Conservation (phyloP, 2,113 vertebrate genomes). For the Salvelinus fontinalis region DNA sequence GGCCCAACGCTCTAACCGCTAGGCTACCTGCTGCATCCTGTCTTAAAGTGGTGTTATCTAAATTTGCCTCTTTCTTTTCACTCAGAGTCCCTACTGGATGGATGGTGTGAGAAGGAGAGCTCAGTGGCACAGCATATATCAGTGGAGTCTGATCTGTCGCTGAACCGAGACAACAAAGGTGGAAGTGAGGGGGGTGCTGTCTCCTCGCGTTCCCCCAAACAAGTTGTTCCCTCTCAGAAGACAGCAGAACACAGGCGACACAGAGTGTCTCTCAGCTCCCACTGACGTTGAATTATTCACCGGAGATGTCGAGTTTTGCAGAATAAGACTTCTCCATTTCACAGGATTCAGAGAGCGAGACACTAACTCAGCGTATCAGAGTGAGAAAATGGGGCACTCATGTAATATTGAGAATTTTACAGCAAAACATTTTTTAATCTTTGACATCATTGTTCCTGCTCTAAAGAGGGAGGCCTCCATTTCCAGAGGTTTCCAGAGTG, state of each 20-base stretch:
- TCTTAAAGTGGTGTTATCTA: neutral
- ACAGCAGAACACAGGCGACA: slow-evolving; percentile 64
- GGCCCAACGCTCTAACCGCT: too few relatives aligned
- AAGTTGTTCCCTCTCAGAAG: slow-evolving; percentile 70
- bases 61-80: neutral
- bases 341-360: slow-evolving; percentile 58
- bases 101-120: neutral
- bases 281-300: slow-evolving; percentile 75
- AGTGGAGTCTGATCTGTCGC: neutral
- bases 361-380: slow-evolving; percentile 65
- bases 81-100: neutral
- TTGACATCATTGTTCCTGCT: slow-evolving; percentile 63
- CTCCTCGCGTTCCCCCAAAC: slow-evolving; percentile 49
- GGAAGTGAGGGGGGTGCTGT: neutral
- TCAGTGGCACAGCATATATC: neutral
- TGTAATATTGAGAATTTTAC: slow-evolving; percentile 78
- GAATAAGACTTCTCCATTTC: slow-evolving; percentile 69
- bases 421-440: slow-evolving; percentile 58
- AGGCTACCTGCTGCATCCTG: neutral
- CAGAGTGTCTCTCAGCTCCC: slow-evolving; percentile 64
- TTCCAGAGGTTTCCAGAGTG: neutral
- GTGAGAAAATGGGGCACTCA: slow-evolving; percentile 63
- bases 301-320: slow-evolving; percentile 70
- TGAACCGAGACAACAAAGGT: neutral
- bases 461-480: neutral